phyloP scores from a whole-genome alignment of 2,888 invertebrate species.

The Suillia variegata region DNA sequence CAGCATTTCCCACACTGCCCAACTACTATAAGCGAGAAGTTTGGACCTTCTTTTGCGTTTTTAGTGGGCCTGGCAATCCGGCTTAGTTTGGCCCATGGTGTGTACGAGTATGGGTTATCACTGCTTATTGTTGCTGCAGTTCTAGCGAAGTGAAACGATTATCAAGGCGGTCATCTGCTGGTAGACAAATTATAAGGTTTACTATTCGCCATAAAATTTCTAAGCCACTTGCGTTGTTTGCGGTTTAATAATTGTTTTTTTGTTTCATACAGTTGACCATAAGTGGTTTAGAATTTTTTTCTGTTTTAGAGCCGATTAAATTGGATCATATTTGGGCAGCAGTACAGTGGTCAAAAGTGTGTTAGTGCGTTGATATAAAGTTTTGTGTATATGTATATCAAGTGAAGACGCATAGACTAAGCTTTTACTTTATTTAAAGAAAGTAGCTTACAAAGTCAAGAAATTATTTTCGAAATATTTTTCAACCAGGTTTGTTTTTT shows the following conservation, averaged over 20 bases:
- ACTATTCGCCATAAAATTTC: no score
- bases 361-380: not conserved
- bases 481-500: no score
- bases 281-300: not conserved
- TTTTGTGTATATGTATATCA: no score
- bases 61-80: not conserved
- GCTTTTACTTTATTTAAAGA: no score
- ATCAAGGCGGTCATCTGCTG: not conserved
- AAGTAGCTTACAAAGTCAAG: not conserved
- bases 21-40: not conserved
- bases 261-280: not conserved
- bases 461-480: not conserved
- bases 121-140: slow-evolving; percentile 2
- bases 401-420: no score
- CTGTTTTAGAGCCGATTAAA: not conserved
- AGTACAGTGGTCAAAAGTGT: not conserved
- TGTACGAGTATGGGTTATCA: slow-evolving; percentile 7
- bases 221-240: not conserved
- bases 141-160: not conserved
- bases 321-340: not conserved
- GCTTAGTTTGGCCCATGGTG: not conserved
- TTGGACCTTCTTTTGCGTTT: not conserved
- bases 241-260: not conserved
- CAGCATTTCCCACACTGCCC: slow-evolving; percentile 3
- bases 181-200: slow-evolving; percentile 5